These are phyloP conservation scores for human (Homo sapiens) DNA, from an alignment of 2,113 vertebrate genomes.

Conservation along the genomic window GRCh38 chr5:146391501-146392000, in stretches of 20 bases:
- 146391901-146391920: background rate
- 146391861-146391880: background rate
- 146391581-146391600: background rate
- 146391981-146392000: background rate
- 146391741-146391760: background rate
- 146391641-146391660: background rate
- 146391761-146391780: background rate
- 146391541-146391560: background rate
- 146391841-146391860: background rate
- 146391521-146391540: background rate
- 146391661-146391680: background rate
- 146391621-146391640: background rate
- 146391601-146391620: background rate
- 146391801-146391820: background rate
- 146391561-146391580: background rate
- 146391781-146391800: background rate
- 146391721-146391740: background rate
- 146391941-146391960: background rate
- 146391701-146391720: background rate
- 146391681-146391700: conserved; percentile 24
- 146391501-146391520: background rate
- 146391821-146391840: background rate
- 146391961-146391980: background rate
- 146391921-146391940: background rate
- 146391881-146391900: background rate